Evolutionary conservation across 2,797 vertebrate species (phyloP).

Genomic region (Brotula barbata): DNA sequence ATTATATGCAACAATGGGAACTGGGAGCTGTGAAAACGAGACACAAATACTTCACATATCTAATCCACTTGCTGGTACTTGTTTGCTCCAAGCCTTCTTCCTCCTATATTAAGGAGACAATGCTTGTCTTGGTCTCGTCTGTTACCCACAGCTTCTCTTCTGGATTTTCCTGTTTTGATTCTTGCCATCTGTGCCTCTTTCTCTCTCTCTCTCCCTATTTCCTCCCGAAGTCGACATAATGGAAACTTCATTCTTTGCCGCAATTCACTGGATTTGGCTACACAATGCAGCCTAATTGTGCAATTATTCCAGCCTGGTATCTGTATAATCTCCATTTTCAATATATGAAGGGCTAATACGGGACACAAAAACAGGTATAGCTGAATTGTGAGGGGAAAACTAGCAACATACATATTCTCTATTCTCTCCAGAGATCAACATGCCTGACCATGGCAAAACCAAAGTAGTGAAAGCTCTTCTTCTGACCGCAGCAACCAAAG

Average conservation of each 20-base stretch:
- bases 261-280: constrained; percentile 40
- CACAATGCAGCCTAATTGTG: constrained; percentile 27
- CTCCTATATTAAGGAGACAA: constrained; percentile 60
- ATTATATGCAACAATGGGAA: constrained; percentile 43
- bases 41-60: constrained; percentile 45
- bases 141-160: constrained; percentile 71
- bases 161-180: constrained; percentile 73
- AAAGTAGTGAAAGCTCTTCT: no score
- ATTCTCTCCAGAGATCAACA: no score
- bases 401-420: no score
- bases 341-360: constrained; percentile 3
- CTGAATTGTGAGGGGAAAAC: no score
- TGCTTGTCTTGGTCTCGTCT: constrained; percentile 69
- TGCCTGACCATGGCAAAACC: constrained; percentile 1
- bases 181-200: constrained; percentile 69
- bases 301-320: constrained; percentile 23
- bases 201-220: constrained; percentile 24
- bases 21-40: constrained; percentile 25
- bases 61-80: constrained; percentile 70
- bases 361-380: not conserved
- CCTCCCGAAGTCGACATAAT: constrained; percentile 47
- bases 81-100: constrained; percentile 61
- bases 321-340: constrained; percentile 18
- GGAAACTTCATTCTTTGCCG: constrained; percentile 55
- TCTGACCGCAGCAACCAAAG: no score